Percentiles rank a stretch among this genome's conserved stretches.
Evolutionary conservation across 2,797 vertebrate genomes (phyloP).

Genomic region (Streptopelia turtur): DNA sequence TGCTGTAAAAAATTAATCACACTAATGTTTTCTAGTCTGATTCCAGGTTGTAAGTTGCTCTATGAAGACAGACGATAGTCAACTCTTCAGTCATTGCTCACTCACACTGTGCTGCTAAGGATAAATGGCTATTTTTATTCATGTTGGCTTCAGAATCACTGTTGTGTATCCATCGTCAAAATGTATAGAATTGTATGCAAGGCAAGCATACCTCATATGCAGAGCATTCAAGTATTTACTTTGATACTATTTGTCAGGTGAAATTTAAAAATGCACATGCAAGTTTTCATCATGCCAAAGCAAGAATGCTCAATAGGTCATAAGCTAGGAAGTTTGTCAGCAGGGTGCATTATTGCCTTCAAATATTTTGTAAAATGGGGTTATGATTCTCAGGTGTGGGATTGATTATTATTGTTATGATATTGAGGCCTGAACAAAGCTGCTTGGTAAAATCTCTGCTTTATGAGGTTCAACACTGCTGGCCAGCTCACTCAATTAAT

Average conservation of each 20-base stretch:
- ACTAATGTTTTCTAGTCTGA: background rate
- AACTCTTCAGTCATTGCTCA: background rate
- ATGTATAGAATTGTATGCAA: fast-evolving
- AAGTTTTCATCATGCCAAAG: background rate
- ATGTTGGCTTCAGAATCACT: background rate
- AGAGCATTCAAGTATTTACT: background rate
- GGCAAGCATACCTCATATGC: background rate
- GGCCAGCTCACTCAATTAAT: background rate
- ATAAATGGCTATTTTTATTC: background rate
- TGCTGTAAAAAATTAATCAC: background rate
- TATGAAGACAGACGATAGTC: background rate
- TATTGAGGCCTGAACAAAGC: background rate
- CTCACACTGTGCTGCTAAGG: background rate
- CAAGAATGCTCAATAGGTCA: background rate
- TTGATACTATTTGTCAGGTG: background rate
- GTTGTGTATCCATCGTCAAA: background rate
- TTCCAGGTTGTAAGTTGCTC: background rate
- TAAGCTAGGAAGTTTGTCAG: background rate
- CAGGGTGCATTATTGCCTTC: background rate
- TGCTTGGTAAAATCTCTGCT: background rate
- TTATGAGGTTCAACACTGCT: background rate
- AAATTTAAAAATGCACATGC: background rate
- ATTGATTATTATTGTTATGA: fast-evolving
- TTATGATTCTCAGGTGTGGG: background rate
- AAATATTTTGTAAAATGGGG: background rate